Percentiles rank a stretch among this genome's conserved stretches.
Conservation (phyloP, 2,113 vertebrate species). For the Phyllostomus discolor region DNA sequence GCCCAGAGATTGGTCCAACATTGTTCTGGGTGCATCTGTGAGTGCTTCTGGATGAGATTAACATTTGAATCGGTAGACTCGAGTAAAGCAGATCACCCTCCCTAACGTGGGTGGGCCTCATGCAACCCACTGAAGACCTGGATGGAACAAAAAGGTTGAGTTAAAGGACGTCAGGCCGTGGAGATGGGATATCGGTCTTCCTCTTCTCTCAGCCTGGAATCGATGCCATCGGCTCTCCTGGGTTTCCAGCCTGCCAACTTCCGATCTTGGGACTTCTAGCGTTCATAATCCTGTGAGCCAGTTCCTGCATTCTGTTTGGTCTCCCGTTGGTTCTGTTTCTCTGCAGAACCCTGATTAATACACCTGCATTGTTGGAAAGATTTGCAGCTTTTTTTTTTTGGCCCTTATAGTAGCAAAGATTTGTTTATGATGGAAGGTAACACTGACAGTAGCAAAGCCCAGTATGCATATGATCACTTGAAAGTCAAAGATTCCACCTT, state of each 20-base stretch:
- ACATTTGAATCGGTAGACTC: background rate
- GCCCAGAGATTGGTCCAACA: background rate
- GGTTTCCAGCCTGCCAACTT: background rate
- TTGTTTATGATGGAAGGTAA: background rate
- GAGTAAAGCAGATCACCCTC: background rate
- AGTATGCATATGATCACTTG: background rate
- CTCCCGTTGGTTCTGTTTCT: background rate
- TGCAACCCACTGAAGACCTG: background rate
- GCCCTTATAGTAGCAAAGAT: background rate
- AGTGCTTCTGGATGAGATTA: background rate
- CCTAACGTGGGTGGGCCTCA: background rate
- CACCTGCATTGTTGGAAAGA: background rate
- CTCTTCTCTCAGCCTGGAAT: background rate
- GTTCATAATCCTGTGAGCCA: background rate
- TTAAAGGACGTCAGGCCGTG: background rate
- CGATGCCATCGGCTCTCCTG: background rate
- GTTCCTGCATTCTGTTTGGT: background rate
- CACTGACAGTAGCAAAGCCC: background rate
- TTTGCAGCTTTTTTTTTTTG: background rate
- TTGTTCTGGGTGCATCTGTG: background rate
- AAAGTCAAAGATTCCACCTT: background rate
- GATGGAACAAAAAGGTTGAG: background rate
- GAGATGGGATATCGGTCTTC: background rate
- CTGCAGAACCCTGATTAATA: background rate
- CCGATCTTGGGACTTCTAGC: background rate